These are phyloP conservation scores for Falcunculus frontatus DNA, from an alignment of 2,113 vertebrate species.

Conservation along the genomic window DNA sequence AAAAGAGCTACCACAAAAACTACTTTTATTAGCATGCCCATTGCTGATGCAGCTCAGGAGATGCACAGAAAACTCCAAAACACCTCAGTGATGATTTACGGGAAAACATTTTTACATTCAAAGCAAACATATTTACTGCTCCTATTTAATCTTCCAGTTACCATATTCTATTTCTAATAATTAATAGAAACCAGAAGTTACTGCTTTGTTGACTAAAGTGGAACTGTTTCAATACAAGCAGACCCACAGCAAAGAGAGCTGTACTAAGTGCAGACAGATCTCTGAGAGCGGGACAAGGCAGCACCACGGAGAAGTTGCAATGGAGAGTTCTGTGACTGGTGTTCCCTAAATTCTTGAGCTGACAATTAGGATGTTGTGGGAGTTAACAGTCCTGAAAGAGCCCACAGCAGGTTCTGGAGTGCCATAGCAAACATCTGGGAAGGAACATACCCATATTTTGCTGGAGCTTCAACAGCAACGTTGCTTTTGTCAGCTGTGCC, in stretches of 20 bases:
- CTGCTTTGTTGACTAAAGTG: background rate
- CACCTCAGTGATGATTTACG: background rate
- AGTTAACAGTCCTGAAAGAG: background rate
- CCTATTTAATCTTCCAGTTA: background rate
- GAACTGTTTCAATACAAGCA: background rate
- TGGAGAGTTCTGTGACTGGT: background rate
- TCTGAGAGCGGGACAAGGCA: fast-evolving
- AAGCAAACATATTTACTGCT: background rate
- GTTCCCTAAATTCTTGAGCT: background rate
- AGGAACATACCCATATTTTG: constrained; percentile 74
- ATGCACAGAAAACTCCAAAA: background rate
- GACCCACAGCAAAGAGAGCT: background rate
- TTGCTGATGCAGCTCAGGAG: background rate
- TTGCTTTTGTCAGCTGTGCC: constrained; percentile 58
- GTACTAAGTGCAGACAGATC: background rate
- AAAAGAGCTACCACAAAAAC: background rate
- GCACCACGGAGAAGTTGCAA: background rate
- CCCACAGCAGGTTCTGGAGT: background rate
- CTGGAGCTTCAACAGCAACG: constrained; percentile 60
- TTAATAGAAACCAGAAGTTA: background rate
- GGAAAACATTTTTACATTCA: background rate
- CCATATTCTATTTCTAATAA: background rate
- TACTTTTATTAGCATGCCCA: background rate
- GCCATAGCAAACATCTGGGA: background rate
- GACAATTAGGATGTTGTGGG: background rate